These are phyloP conservation scores for Uloborus plumipes DNA, from an alignment of 2,888 invertebrate species.

Conservation along the genomic window DNA sequence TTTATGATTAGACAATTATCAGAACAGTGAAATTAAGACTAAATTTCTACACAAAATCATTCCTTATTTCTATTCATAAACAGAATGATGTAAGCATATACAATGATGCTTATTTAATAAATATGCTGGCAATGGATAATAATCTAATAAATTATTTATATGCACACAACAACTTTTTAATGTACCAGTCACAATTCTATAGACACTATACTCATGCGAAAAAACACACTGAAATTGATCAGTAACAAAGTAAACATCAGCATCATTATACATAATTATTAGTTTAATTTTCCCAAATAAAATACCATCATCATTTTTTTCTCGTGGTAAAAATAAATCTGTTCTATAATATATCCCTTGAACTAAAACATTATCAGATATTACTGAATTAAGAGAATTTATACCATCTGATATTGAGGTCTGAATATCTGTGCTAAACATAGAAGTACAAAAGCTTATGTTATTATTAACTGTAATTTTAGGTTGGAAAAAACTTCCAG, in stretches of 20 bases:
- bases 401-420: too few relatives aligned
- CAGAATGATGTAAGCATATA: neutral
- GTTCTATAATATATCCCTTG: neutral
- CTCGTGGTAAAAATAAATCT: neutral
- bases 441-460: neutral
- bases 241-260: neutral
- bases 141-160: constrained; percentile 5
- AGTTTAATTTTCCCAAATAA: constrained; percentile 2
- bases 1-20: too few relatives aligned
- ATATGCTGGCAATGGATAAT: constrained; percentile 1
- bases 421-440: too few relatives aligned
- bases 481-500: neutral
- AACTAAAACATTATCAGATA: neutral
- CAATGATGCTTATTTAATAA: neutral
- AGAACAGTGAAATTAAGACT: too few relatives aligned
- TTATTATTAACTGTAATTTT: neutral
- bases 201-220: neutral
- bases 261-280: neutral
- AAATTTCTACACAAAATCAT: too few relatives aligned
- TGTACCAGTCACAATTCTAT: neutral
- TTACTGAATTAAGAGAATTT: too few relatives aligned
- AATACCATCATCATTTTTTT: constrained; percentile 5
- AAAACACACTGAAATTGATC: too few relatives aligned
- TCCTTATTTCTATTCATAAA: neutral
- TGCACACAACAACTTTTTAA: neutral